Base-by-base conservation (phyloP, 2,888 invertebrate genomes). In the Colletes collaris region DNA sequence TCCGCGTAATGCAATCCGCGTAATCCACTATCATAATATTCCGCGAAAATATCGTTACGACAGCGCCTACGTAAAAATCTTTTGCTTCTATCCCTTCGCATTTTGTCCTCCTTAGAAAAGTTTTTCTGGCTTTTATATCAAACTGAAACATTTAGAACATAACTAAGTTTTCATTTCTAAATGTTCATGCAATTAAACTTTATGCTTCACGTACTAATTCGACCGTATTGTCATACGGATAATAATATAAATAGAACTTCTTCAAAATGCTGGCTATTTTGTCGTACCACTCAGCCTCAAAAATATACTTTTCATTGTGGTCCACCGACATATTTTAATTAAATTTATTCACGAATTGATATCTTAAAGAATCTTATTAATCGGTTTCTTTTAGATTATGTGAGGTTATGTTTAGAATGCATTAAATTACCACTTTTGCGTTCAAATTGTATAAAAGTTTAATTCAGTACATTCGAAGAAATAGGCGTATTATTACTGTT, bases 281-380 rank as follows among this genome's bases (percentile, higher is more conserved):
- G 91, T 98, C 98, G 90, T 96, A 97, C 98, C 98, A 98, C 93
- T 98, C 97, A 3, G 96, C 97, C 76, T 95, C 92, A 92, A 97
- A 97, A 49, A 93, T 91, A 83, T 93, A 92, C 64, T 93, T 91
- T 67, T 92, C 89, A 50, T 87, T 52, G 44, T 83, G 73, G 64
- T 90, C 87, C 35, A 64, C 35, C 3, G 90, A 85, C 90, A 91
- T 90, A 81, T 60, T 82, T 69, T 62, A 4, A 6, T 1, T 37
- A 37, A 40, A 35, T 56, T 62, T 52, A 44, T 52, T 58, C 16
- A 49, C 13, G 13, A 58, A 27, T 67, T 35, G 50, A 49, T 4
- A 7, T 13, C 8, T 1, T 40, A 55, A 11, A 0, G 11, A 16
- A 63, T 6, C 6, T 19, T 10, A 44, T 10, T 4, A 4, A 13